phyloP scores from a whole-genome alignment of 2,888 invertebrate genomes.

The Gasteruption jaculator region DNA sequence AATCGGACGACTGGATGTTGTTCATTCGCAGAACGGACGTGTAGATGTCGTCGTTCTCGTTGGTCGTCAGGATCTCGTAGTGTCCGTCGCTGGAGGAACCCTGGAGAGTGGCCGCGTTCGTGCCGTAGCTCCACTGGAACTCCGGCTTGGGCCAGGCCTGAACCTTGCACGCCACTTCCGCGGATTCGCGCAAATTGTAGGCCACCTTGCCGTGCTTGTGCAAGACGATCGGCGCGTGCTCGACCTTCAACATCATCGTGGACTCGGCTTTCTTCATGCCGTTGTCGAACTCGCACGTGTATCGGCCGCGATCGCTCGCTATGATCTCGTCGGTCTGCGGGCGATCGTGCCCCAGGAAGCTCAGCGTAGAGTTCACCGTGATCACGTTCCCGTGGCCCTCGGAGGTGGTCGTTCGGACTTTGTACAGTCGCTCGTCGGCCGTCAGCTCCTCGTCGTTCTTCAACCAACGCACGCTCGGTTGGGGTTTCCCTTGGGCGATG shows the following conservation, averaged over 20 bases:
- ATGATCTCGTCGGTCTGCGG: conserved; percentile 72
- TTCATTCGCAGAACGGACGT: conserved; percentile 72
- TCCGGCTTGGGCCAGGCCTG: conserved; percentile 90
- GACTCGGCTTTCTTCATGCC: conserved; percentile 85
- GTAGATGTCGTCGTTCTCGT: conserved; percentile 81
- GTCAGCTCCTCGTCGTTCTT: conserved; percentile 80
- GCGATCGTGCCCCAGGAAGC: conserved; percentile 75
- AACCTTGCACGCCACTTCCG: conserved; percentile 82
- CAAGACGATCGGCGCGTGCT: conserved; percentile 84
- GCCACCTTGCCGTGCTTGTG: conserved; percentile 86
- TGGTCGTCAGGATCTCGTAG: conserved; percentile 78
- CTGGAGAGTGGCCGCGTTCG: conserved; percentile 68
- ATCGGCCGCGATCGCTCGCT: conserved; percentile 81
- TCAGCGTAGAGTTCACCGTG: conserved; percentile 77
- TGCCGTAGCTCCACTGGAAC: conserved; percentile 86
- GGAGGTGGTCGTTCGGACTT: conserved; percentile 73
- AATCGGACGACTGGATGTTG: conserved; percentile 75
- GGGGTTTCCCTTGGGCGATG: conserved; percentile 84
- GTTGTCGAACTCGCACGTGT: conserved; percentile 84
- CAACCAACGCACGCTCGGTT: conserved; percentile 78
- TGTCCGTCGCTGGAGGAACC: conserved; percentile 76
- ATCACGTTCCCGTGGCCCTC: conserved; percentile 76
- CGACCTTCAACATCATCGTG: conserved; percentile 85
- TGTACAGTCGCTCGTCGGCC: conserved; percentile 73
- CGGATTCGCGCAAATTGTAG: conserved; percentile 77